Evolutionary conservation across 2,888 invertebrate genomes (phyloP), one percentile per base, ranked within the genome.

Genomic region (Drosophila ustulata): DNA sequence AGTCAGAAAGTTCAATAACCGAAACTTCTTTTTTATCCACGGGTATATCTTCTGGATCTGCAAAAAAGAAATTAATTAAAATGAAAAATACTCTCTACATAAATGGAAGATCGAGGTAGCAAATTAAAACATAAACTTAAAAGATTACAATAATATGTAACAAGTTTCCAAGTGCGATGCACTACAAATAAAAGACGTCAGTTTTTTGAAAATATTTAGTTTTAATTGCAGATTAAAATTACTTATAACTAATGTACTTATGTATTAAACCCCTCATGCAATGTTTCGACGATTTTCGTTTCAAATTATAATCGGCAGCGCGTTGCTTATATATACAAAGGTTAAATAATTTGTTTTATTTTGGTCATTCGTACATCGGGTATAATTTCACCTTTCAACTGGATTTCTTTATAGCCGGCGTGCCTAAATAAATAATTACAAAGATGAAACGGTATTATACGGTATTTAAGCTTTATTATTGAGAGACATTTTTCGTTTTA

Each of bases 1-100:
- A 78, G 66, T 78, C 78, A 52, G 66, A 68, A 71, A 86, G 79
- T 51, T 79, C 86, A 72, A 88, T 85, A 55, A 86, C 78, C 32
- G 78, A 87, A 74, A 52, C 61, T 51, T 81, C 79, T 75, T 83
- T 80, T 50, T 52, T 88, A 41, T 69, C 66, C 65, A 49, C 26
- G 18, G 13, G 47, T n/a, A 30, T 8, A 30, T 53, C 62, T 39
- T 23, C 69, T 50, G 65, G 52, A 75, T 72, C 78, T 78, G 78
- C 59, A 78, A 78, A 37, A 62, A 57, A 71, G 51, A 63, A 59
- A 66, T 58, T 61, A 66, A 52, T 66, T 63, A 53, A 64, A 62
- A 63, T 61, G 34, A 61, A 47, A 43, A 30, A 55, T 23, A 52
- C 51, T 67, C 75, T 18, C 18, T 18, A 51, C 66, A 78, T 69